Evolutionary conservation across 2,797 vertebrate species (phyloP), one percentile per base, ranked within the genome.

Genomic region (Sebastes paucispinis): DNA sequence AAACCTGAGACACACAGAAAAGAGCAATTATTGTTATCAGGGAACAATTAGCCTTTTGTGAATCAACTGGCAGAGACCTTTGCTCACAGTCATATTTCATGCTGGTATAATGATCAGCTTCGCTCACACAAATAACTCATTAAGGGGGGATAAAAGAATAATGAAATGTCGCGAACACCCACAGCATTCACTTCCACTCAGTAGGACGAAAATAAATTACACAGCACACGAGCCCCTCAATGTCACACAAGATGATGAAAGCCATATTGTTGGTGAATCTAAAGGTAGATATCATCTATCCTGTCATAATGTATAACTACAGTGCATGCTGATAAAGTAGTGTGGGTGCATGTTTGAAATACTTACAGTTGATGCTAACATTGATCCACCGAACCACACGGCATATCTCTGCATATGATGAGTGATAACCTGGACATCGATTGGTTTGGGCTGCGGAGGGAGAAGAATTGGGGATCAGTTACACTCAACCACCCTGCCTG

Each of bases 361-460:
- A 97, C 97, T 97, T 91, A 99, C 98, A 82, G 98, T 99, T 82
- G 98, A 98, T 81, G 98, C 98, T 92, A 98, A 89, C 98, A 99
- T 98, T n/a, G 98, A 99, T 81, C 98, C 98, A 91, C 98, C 98
- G 85, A 99, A 99, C 98, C 98, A 99, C 89, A 99, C 98, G 2
- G 98, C 98, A 0, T 99, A 99, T 95, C 98, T 96, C 87, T 99
- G 98, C 98, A 99, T 99, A 89, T 98, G 98, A 91, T 98, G 98
- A 27, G 97, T 98, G 82, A 98, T 96, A 65, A 99, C 98, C 84
- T 98, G 98, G 64, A 99, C 98, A 82, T 98, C 98, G 69, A 99
- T 99, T 81, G 98, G 98, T 93, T 99, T 99, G 12, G 98, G 98
- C 98, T 98, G 87, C 70, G 39, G 82, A 55, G 39, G 20, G 57